phyloP scores from a whole-genome alignment of 2,113 vertebrate genomes.

The Gymnarchus niloticus region DNA sequence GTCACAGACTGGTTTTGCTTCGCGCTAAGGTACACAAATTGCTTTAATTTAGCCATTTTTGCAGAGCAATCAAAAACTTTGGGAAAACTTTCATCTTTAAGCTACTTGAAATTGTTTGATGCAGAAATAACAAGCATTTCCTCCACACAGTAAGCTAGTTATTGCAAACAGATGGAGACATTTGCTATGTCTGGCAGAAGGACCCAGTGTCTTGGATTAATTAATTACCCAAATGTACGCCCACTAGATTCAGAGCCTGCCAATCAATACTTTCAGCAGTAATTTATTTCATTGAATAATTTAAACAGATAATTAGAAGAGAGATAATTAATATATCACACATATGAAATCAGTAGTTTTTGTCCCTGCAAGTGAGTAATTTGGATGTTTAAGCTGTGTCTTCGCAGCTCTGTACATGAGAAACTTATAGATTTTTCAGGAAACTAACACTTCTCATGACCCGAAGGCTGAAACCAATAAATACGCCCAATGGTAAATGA shows the following conservation, averaged over 20 bases:
- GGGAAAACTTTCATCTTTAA: constrained; percentile 14
- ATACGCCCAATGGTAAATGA: background rate
- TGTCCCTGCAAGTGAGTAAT: background rate
- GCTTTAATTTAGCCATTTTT: background rate
- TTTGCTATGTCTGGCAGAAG: constrained; percentile 6
- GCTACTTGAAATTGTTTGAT: constrained; percentile 7
- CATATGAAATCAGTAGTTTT: constrained; percentile 16
- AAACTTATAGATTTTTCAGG: background rate
- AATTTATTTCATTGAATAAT: constrained; percentile 20
- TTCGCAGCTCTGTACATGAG: background rate
- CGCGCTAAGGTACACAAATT: background rate
- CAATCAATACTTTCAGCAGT: constrained; percentile 17
- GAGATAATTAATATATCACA: constrained; percentile 16
- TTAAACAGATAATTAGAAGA: constrained; percentile 3
- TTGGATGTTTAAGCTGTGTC: background rate
- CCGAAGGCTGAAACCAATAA: background rate
- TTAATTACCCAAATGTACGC: constrained; percentile 19
- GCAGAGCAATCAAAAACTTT: constrained; percentile 5
- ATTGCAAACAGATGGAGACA: constrained; percentile 21
- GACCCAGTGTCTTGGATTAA: constrained; percentile 13
- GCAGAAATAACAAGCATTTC: background rate
- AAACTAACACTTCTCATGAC: background rate
- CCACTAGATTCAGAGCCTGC: constrained; percentile 16
- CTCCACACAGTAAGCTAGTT: background rate
- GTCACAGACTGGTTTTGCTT: background rate